Base-by-base conservation (phyloP, 2,888 invertebrate species). In the Drosophila merina region DNA sequence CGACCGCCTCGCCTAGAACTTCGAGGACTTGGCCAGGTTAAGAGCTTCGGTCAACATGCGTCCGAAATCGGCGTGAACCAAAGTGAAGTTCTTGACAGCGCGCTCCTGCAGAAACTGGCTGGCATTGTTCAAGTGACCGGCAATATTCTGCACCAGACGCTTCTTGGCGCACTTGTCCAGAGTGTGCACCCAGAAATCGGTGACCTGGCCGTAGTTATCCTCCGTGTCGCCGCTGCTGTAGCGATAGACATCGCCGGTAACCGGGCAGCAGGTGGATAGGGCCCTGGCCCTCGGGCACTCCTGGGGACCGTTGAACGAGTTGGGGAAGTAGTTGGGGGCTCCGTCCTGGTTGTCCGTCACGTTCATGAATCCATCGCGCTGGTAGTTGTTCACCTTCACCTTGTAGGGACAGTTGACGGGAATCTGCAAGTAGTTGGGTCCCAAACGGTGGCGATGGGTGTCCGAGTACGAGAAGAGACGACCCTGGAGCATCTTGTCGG, bases 241-340 rank as follows among this genome's bases (percentile, higher is more conserved):
- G 66, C 97, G 94, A 79, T 94, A 94, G 10, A 97, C 95, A 89
- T 98, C 97, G 1, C 97, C 98, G 60, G 93, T 92, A 0, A 95
- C 90, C 20, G 91, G 90, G 89, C 94, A 94, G 55, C 93, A 92
- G 4, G 94, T 93, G 48, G 81, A 77, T 26, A 95, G 85, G 38
- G 93, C 92, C 77, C 93, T 94, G 8, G 95, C 95, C 8, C 94
- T 93, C 2, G 94, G 93, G 80, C 94, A 94, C 73, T 94, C 94
- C 74, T 94, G 94, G 0, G 98, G 98, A 0, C 99, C 99, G 71
- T 94, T 93, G 92, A 98, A 99, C 72, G 98, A 98, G 93, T 99
- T 99, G 0, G 99, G 99, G 93, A 94, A 98, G 91, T 99, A 99
- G 92, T 99, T 99, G 6, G 99, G 98, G 6, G 96, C 95, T 40